These are phyloP conservation scores for Drosophila seguyi DNA, from an alignment of 1,140 invertebrate species.

Conservation along the genomic window DNA sequence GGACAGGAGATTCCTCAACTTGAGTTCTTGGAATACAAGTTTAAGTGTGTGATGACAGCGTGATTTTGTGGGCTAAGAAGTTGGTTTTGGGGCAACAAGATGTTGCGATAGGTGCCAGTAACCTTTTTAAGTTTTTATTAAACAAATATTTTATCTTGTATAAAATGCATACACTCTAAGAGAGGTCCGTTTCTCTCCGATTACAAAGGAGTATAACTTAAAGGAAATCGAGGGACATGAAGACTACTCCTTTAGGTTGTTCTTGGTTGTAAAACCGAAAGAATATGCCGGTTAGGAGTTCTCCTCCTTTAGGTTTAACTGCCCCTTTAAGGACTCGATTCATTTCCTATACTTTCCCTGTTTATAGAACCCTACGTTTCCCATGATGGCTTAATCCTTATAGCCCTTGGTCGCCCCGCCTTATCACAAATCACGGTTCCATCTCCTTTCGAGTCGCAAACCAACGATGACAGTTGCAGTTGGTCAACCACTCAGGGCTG, in stretches of 20 bases:
- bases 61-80: background rate
- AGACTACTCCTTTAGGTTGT: too few relatives aligned
- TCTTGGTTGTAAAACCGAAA: too few relatives aligned
- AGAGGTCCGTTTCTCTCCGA: too few relatives aligned
- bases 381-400: background rate
- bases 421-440: slow-evolving; percentile 8
- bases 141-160: background rate
- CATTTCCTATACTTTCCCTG: too few relatives aligned
- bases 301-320: background rate
- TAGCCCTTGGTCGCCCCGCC: background rate
- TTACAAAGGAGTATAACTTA: too few relatives aligned
- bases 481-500: slow-evolving; percentile 10
- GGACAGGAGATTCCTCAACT: slow-evolving; percentile 12
- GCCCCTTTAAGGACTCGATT: background rate
- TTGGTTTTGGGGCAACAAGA: background rate
- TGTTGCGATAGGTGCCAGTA: background rate
- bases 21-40: slow-evolving; percentile 7
- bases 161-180: too few relatives aligned
- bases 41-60: slow-evolving; percentile 11
- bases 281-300: too few relatives aligned
- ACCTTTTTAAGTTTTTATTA: background rate
- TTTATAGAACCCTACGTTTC: background rate
- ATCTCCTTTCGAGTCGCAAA: background rate
- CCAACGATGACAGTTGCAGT: slow-evolving; percentile 56
- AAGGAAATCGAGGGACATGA: too few relatives aligned